These are phyloP conservation scores for Perca schrenkii DNA, from an alignment of 2,113 vertebrate species.

Conservation along the genomic window DNA sequence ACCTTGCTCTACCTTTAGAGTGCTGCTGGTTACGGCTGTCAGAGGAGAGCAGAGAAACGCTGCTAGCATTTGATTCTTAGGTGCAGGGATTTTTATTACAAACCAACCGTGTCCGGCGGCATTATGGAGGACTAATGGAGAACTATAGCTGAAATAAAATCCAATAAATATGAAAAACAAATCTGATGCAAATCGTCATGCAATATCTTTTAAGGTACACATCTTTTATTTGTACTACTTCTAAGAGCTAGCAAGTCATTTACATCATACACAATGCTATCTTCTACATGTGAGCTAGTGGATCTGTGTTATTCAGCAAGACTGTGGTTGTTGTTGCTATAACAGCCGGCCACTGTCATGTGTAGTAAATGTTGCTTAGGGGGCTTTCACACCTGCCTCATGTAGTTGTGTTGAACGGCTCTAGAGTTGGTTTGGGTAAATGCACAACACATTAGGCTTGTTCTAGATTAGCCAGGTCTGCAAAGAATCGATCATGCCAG, in stretches of 20 bases:
- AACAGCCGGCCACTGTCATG: neutral
- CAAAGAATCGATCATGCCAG: too few species aligned
- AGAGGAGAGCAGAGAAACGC: constrained; percentile 6
- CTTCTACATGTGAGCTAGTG: neutral
- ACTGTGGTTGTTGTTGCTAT: neutral
- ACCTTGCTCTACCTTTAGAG: constrained; percentile 70
- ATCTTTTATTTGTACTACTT: neutral
- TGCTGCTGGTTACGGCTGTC: constrained; percentile 45
- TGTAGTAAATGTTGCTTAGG: neutral
- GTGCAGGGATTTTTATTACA: constrained; percentile 12
- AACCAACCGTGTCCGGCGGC: neutral
- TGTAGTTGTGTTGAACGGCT: too few species aligned
- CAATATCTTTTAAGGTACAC: neutral
- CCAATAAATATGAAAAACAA: neutral
- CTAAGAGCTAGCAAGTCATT: neutral
- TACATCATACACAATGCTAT: neutral
- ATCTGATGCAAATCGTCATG: neutral
- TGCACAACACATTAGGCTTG: too few species aligned
- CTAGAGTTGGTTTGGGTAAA: too few species aligned
- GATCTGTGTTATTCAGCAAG: neutral
- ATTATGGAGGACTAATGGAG: neutral
- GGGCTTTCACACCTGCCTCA: too few species aligned
- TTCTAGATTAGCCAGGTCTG: too few species aligned
- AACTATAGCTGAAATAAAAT: neutral
- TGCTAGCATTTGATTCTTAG: neutral